phyloP scores from a whole-genome alignment of 1,140 invertebrate species.

The Lerema accius region DNA sequence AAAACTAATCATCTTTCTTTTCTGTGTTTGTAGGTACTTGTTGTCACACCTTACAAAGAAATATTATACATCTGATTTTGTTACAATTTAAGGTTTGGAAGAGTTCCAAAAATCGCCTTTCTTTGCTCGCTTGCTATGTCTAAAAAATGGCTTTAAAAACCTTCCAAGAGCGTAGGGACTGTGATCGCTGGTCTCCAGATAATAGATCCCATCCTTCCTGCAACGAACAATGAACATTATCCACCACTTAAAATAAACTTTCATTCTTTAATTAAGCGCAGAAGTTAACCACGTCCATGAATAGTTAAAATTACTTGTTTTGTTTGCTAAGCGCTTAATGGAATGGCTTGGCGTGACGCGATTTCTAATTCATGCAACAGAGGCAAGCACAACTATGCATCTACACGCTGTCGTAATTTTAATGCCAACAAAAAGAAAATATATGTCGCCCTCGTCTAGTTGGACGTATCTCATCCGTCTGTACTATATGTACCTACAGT shows the following conservation, averaged over 20 bases:
- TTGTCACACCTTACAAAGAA: no score
- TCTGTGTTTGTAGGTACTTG: no score
- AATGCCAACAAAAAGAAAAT: slow-evolving; percentile 8
- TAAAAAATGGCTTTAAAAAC: neutral
- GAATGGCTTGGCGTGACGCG: slow-evolving; percentile 31
- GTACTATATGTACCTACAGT: no score
- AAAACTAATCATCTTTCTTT: no score
- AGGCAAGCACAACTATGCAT: slow-evolving; percentile 1
- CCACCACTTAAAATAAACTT: slow-evolving; percentile 47
- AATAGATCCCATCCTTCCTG: slow-evolving; percentile 79
- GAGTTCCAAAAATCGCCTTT: no score
- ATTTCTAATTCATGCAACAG: slow-evolving; percentile 5
- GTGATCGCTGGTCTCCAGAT: slow-evolving; percentile 71
- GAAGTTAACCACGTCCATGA: slow-evolving; percentile 53
- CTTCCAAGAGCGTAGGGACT: slow-evolving; percentile 69
- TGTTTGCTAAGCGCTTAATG: slow-evolving; percentile 38
- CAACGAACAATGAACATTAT: slow-evolving; percentile 46
- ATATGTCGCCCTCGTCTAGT: no score
- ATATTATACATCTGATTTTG: no score
- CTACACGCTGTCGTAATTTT: slow-evolving; percentile 16
- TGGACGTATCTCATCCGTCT: no score
- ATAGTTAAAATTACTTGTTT: slow-evolving; percentile 54
- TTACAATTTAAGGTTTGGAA: no score
- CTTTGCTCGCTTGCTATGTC: no score
- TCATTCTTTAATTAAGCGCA: slow-evolving; percentile 58